Conservation (phyloP, 92 coral and sea anemone species). For the Desmophyllum pertusum region DNA sequence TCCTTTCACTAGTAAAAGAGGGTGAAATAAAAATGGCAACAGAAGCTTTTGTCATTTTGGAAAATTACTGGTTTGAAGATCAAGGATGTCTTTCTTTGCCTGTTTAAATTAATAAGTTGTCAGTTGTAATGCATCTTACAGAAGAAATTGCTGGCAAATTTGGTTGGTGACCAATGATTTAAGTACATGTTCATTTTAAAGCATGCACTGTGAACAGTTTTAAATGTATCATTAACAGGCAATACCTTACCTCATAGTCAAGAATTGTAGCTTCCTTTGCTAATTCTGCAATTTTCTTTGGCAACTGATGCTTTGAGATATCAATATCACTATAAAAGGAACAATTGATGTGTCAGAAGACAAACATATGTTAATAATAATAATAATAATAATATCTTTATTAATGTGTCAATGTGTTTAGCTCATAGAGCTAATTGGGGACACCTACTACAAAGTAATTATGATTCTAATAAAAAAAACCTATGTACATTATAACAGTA, state of each 20-base stretch:
- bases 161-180: not conserved
- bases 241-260: slow-evolving; percentile 70
- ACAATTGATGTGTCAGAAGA: no score
- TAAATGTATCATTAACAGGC: not conserved
- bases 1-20: not conserved
- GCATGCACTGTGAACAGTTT: not conserved
- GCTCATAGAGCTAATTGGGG: no score
- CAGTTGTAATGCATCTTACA: not conserved
- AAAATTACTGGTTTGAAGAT: no score
- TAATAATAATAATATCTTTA: no score
- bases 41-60: no score
- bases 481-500: no score
- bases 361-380: no score
- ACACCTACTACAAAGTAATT: no score
- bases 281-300: slow-evolving; percentile 78
- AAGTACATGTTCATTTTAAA: not conserved
- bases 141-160: not conserved
- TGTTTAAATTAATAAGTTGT: not conserved
- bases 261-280: slow-evolving; percentile 89
- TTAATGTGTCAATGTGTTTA: no score
- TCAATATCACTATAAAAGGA: slow-evolving; percentile 78
- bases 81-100: no score
- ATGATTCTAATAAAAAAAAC: no score
- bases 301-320: slow-evolving; percentile 89
- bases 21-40: not conserved